Conservation (phyloP, 2,888 invertebrate species). For the Ectemnius cavifrons region DNA sequence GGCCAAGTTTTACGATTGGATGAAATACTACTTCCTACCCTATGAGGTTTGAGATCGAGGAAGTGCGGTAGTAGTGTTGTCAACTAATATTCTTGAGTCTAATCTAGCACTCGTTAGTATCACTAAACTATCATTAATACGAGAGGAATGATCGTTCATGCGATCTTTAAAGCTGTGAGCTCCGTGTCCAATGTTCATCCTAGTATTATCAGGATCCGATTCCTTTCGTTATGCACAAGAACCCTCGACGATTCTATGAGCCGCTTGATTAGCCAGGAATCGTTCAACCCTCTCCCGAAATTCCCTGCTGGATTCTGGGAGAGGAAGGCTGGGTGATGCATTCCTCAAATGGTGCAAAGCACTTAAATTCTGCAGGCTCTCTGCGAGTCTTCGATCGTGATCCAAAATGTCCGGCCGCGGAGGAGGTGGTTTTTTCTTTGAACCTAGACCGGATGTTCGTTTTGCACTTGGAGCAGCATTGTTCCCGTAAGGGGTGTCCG, state of each 20-base stretch:
- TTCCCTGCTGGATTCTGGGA: slow-evolving; percentile 66
- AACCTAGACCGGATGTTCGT: neutral
- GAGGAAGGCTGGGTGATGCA: slow-evolving; percentile 59
- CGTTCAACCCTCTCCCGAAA: slow-evolving; percentile 67
- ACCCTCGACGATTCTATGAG: slow-evolving; percentile 55
- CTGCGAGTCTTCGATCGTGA: slow-evolving; percentile 61
- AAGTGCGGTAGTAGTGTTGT: neutral
- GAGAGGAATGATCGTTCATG: neutral
- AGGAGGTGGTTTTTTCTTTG: slow-evolving; percentile 50
- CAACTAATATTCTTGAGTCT: neutral
- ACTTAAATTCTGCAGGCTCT: slow-evolving; percentile 60
- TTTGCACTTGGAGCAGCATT: slow-evolving; percentile 27
- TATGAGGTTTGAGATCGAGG: slow-evolving; percentile 32
- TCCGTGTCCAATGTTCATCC: neutral
- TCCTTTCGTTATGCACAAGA: slow-evolving; percentile 32
- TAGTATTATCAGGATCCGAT: neutral
- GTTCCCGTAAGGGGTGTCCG: slow-evolving; percentile 49
- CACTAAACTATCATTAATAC: neutral
- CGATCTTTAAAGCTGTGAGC: neutral
- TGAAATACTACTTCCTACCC: neutral
- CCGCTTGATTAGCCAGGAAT: slow-evolving; percentile 66
- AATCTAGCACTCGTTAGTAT: neutral
- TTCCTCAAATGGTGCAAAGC: slow-evolving; percentile 55
- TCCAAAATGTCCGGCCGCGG: slow-evolving; percentile 65
- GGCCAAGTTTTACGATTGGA: neutral